Evolutionary conservation across 2,113 vertebrate species (phyloP).

Genomic region (Myotis brandtii): DNA sequence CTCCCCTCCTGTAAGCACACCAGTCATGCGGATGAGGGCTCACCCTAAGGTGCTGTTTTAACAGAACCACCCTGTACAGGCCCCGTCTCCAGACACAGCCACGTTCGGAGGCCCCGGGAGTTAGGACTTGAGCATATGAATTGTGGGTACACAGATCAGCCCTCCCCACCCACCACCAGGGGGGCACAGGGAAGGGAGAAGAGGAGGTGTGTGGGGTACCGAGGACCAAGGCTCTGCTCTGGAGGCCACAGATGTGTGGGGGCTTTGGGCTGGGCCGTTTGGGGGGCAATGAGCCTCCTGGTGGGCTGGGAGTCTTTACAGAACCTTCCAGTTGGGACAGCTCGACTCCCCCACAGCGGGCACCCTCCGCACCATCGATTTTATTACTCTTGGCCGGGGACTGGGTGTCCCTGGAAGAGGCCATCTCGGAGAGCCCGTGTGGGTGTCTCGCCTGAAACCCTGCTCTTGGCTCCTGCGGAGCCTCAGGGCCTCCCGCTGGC

Average conservation of each 20-base stretch:
- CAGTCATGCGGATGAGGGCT: background rate
- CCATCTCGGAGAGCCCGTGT: rapidly evolving
- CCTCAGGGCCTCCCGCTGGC: background rate
- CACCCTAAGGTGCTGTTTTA: background rate
- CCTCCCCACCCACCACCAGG: background rate
- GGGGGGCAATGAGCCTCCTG: background rate
- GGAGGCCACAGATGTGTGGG: background rate
- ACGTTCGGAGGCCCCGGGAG: background rate
- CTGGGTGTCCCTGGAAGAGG: background rate
- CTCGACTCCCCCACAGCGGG: rapidly evolving
- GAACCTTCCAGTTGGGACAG: background rate
- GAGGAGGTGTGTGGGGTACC: background rate
- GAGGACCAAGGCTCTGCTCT: background rate
- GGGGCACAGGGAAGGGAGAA: background rate
- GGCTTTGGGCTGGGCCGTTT: background rate
- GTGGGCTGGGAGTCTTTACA: background rate
- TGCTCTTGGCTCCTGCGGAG: background rate
- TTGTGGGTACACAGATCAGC: background rate
- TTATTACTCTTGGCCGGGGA: background rate
- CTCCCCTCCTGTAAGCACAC: background rate
- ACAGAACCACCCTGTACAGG: background rate
- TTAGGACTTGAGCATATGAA: background rate
- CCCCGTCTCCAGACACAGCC: background rate
- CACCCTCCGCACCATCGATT: rapidly evolving
- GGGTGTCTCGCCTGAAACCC: background rate